Evolutionary conservation across 2,113 vertebrate genomes (phyloP), one percentile per base, ranked within the genome.

Genomic region (Malaclemys terrapin): DNA sequence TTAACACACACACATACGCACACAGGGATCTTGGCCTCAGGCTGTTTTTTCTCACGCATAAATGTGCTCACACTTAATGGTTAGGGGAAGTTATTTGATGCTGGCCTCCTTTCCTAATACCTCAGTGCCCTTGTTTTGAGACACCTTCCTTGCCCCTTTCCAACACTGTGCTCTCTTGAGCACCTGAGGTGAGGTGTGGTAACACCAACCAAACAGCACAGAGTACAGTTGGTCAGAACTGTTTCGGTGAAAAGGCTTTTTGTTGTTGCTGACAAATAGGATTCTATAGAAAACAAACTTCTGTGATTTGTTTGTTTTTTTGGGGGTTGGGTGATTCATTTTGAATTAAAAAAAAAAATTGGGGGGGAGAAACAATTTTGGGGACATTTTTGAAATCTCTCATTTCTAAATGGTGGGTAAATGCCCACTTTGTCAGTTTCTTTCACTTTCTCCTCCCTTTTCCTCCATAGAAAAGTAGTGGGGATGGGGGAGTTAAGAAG

Each of bases 211-310:
- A 59, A 59, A 59, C 12, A 13, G 7, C n/a, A 72, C 65, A 38
- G 8, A 38, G 65, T 59, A 59, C 12, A 6, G 27, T 31, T 12
- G 57, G 27, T 27, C 27, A 59, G 13, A 59, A 59, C 5, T 59
- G 57, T 59, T 59, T 59, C 5, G 1, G 10, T 5, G 6, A 4
- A 42, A 8, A 3, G 35, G 42, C 29, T 83, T 89, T 19, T 31
- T 11, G 52, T 89, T 89, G 42, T 85, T 78, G 0, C 35, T n/a
- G 72, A 84, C 91, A 95, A 96, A 91, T 91, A 11, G 19, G 14
- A 89, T 85, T 95, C 82, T 69, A 35, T 82, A 35, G 52, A 91
- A 95, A 94, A 94, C 88, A 89, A 96, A 94, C 59, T n/a, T 56
- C 24, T 56, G 22, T 56, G 54, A 4, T 7, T 25, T 57, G 5